Evolutionary conservation across 2,888 invertebrate species (phyloP), one percentile per base, ranked within the genome.

Genomic region (Quadriops clusia): DNA sequence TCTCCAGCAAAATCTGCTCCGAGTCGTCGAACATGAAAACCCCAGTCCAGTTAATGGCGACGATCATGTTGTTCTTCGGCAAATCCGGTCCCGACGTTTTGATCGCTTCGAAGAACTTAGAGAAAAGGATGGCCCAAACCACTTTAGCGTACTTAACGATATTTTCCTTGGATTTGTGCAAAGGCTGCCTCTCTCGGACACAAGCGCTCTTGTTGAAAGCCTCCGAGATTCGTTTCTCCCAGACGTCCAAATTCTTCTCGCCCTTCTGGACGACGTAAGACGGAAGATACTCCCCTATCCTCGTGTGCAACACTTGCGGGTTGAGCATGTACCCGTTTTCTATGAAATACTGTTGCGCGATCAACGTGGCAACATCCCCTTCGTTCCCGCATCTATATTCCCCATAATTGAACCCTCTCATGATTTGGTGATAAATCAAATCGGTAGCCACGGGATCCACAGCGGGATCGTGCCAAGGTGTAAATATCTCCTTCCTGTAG

Each of bases 121-220:
- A 93, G 59, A 95, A 95, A 4, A 93, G 64, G 58, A 95, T 77
- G 0, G 93, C 90, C 94, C 94, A 95, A 45, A 87, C 85, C 38
- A 82, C 66, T 63, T 89, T 89, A 2, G 90, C 84, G 59, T 83
- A 93, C 47, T 81, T 77, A 1, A 93, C 90, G 30, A 95, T 79
- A 52, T 93, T 89, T 59, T 86, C 86, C 58, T 86, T 87, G 12
- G 87, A 86, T 44, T 74, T 72, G 13, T 74, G 55, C 3, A 73
- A 63, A 26, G 80, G 72, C 12, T 71, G 63, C 45, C 67, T 65
- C 29, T 78, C 74, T 47, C 74, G 72, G 4, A 82, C 74, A 49
- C 78, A 84, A 32, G 78, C 69, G 24, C 82, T 74, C 53, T 75
- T 64, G 27, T 72, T 70, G 48, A 80, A 86, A 1, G 82, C 76